Base-by-base conservation (phyloP, 2,888 invertebrate genomes). In the Cybosia mesomella region DNA sequence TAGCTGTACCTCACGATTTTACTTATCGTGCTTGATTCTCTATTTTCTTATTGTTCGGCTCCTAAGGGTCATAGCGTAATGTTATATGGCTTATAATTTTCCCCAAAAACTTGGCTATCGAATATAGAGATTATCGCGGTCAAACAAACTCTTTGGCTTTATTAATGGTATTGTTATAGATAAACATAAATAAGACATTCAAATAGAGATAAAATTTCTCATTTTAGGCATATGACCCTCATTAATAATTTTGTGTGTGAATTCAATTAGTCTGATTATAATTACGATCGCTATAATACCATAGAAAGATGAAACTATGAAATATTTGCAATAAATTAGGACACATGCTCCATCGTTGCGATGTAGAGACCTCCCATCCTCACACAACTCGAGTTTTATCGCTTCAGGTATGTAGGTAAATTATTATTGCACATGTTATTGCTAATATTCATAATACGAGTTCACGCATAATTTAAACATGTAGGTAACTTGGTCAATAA, bases 341-440 rank as follows among this genome's bases (percentile, higher is more conserved):
- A 60, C 55, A 68, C 54, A 22, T 54, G 22, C 22, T 22, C 1
- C 28, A 58, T 49, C 15, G 32, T 62, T 59, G 49, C 49, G 34
- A 49, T 54, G 28, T 21, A 15, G 15, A 43, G 28, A 54, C 55
- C 24, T 69, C 66, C 69, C 59, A 67, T 70, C 74, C 68, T 75
- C 66, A 70, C 67, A 64, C 59, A 76, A 70, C 76, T 79, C 69
- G 49, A 63, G 68, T 68, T 74, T 72, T 67, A 73, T 72, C 53
- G 71, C 58, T 63, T 32, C 64, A 43, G 65, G 21, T 80, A 76
- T 82, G 76, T 77, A 81, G 80, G 80, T 81, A 77, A 81, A 82
- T 70, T 77, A 66, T 81, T 81, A 78, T 82, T 82, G 68, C 83
- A 72, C 69, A 71, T 68, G 72, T 73, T 77, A 74, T 79, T 72